Conservation (phyloP, 2,888 invertebrate species). For the Spodoptera exigua region DNA sequence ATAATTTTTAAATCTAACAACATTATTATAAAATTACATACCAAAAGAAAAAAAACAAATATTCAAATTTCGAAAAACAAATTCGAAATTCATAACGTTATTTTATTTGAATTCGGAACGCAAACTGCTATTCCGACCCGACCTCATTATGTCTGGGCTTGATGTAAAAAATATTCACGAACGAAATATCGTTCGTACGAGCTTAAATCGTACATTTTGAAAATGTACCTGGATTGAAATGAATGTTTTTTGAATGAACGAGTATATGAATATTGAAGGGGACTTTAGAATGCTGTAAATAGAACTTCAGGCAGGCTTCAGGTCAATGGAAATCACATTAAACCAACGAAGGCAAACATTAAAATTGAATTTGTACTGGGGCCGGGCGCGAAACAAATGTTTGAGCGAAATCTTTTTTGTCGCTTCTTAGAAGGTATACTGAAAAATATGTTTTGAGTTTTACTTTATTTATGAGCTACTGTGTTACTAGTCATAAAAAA, state of each 20-base stretch:
- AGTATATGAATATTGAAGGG: constrained; percentile 25
- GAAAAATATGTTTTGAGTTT: too few species aligned
- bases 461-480: too few species aligned
- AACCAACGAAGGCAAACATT: not conserved
- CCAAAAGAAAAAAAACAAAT: constrained; percentile 12
- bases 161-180: constrained; percentile 40
- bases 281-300: constrained; percentile 4
- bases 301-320: constrained; percentile 5
- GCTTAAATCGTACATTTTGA: constrained; percentile 12
- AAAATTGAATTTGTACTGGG: too few species aligned
- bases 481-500: too few species aligned
- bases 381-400: too few species aligned
- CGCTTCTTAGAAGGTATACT: too few species aligned
- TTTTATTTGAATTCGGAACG: constrained; percentile 55
- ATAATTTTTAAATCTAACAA: too few species aligned
- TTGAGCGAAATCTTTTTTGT: too few species aligned
- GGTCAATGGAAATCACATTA: not conserved
- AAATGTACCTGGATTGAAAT: constrained; percentile 29
- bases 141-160: constrained; percentile 47
- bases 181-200: constrained; percentile 27
- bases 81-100: constrained; percentile 27
- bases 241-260: constrained; percentile 23
- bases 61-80: constrained; percentile 6
- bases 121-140: constrained; percentile 31
- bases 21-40: too few species aligned